These are phyloP conservation scores for Lymantria dispar DNA, from an alignment of 2,888 invertebrate species.

Conservation along the genomic window DNA sequence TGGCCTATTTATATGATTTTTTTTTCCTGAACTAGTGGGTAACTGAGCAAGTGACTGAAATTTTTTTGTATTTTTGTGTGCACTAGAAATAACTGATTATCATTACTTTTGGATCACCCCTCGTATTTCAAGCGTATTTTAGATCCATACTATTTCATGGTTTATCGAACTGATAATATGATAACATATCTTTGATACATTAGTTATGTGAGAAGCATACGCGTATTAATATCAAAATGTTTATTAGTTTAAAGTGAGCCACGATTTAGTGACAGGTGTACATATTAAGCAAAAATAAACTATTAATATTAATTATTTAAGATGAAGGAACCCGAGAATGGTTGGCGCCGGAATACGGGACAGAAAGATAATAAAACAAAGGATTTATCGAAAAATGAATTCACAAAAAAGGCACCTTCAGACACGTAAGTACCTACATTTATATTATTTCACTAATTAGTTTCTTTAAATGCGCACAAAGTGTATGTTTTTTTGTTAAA, in stretches of 20 bases:
- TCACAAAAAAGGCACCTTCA: slow-evolving; percentile 23
- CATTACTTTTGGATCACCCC: no score
- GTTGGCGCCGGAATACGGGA: slow-evolving; percentile 34
- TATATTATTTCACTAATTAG: neutral
- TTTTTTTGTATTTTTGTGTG: no score
- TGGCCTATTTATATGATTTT: no score
- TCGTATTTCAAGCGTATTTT: slow-evolving; percentile 4
- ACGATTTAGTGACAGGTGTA: slow-evolving; percentile 4
- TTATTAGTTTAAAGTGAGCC: neutral
- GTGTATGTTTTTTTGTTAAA: neutral
- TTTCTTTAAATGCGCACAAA: neutral
- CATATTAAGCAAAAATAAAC: slow-evolving; percentile 1
- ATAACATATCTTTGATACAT: slow-evolving; percentile 38
- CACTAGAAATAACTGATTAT: no score
- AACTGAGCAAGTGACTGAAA: no score
- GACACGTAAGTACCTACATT: slow-evolving; percentile 40
- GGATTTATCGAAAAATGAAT: slow-evolving; percentile 31
- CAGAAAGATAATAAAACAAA: slow-evolving; percentile 31
- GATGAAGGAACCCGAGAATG: slow-evolving; percentile 42
- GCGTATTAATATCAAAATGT: slow-evolving; percentile 7
- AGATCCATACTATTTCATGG: slow-evolving; percentile 12
- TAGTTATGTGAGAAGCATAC: slow-evolving; percentile 21
- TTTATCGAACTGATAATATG: slow-evolving; percentile 41
- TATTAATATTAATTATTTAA: slow-evolving; percentile 16
- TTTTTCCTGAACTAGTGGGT: no score